These are phyloP conservation scores for Acromyrmex heyeri DNA, from an alignment of 1,140 invertebrate genomes.

Conservation along the genomic window DNA sequence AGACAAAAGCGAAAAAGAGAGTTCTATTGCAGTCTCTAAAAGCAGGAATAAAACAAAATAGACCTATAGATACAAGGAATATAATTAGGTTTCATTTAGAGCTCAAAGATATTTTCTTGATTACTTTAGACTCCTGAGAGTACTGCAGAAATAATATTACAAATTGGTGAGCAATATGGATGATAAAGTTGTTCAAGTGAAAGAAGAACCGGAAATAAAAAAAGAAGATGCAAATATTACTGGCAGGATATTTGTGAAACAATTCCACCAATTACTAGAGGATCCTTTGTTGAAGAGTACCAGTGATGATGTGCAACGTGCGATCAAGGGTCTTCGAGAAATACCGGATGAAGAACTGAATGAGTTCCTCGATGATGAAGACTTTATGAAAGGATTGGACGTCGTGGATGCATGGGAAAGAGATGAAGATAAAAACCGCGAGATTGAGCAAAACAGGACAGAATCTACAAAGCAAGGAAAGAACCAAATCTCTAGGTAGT, in stretches of 20 bases:
- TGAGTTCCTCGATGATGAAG: slow-evolving; percentile 82
- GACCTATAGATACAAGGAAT: neutral
- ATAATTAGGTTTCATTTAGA: neutral
- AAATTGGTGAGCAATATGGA: slow-evolving; percentile 20
- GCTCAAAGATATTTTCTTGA: neutral
- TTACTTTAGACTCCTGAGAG: slow-evolving; percentile 4
- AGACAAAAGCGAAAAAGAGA: too few species aligned
- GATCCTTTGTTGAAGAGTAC: slow-evolving; percentile 44
- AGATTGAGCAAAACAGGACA: slow-evolving; percentile 43
- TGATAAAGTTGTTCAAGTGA: neutral
- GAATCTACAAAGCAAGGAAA: slow-evolving; percentile 62
- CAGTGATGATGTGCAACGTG: slow-evolving; percentile 71
- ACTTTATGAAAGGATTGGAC: slow-evolving; percentile 82
- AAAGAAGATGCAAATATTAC: neutral
- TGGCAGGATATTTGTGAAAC: slow-evolving; percentile 25
- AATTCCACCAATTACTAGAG: slow-evolving; percentile 31
- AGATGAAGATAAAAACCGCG: slow-evolving; percentile 77
- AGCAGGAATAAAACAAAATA: too few species aligned
- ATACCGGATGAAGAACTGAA: slow-evolving; percentile 81
- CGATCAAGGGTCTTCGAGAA: slow-evolving; percentile 70
- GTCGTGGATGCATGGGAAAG: slow-evolving; percentile 84
- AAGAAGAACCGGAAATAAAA: neutral
- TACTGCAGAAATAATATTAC: neutral
- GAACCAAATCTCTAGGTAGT: slow-evolving; percentile 79
- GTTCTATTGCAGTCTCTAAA: too few species aligned